Evolutionary conservation across 2,888 invertebrate genomes (phyloP), one percentile per base, ranked within the genome.

Genomic region (Eremobia ochroleuca): DNA sequence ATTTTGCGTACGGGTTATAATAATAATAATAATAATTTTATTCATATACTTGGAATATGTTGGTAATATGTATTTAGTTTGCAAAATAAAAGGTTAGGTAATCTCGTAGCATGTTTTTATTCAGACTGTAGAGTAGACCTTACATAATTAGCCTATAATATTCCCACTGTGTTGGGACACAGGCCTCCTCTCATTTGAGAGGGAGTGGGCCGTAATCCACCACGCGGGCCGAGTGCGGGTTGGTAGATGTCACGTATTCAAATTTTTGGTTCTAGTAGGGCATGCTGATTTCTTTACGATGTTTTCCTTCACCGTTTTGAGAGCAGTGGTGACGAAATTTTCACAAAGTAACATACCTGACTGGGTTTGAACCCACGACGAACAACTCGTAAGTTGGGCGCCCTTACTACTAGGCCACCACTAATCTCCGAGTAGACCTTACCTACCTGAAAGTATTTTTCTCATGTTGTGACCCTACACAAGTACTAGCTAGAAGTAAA

Each of bases 401-500:
- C 21, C 21, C 21, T 49, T 21, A 49, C 21, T 49, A 2, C 46
- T 49, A 21, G 6, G 46, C 46, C 6, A 21, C 21, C 21, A 21
- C 6, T 11, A 11, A 4, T 11, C 25, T 52, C 52, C 4, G 15
- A 52, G 58, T 28, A 75, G 58, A 66, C 58, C 37, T 65, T 43
- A 52, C 34, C 59, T 43, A 52, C 34, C 59, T 34, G 18, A 76
- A 67, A 82, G 31, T 58, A 77, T 82, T 82, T 78, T 71, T 67
- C 77, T 67, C 67, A 55, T 82, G 46, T 79, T 79, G 46, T 77
- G 52, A 61, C 82, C 82, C n/a, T 66, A 46, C 6, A 37, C 28
- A n/a, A n/a, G n/a, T n/a, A n/a, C n/a, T n/a, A n/a, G n/a, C 31
- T 76, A 55, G 21, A 83, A 78, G 59, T 61, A 81, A 81, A 70